phyloP scores from a whole-genome alignment of 2,113 vertebrate genomes.

The Nanger granti region DNA sequence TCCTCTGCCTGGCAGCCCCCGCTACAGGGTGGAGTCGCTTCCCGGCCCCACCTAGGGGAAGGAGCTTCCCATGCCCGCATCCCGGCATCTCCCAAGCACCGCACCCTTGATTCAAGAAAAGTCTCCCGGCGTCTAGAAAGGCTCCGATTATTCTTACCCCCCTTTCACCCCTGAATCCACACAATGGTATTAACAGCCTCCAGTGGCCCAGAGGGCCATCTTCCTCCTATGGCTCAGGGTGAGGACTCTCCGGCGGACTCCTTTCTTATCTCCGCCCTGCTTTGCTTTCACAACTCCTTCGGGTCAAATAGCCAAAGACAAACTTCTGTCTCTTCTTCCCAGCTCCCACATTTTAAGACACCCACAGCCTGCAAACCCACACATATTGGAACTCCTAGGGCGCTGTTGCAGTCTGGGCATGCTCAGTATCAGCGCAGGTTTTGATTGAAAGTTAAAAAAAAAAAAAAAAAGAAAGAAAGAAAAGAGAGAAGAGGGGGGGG shows the following conservation, averaged over 20 bases:
- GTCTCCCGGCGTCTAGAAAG: not conserved
- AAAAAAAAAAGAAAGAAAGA: not conserved
- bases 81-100: not conserved
- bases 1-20: not conserved
- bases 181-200: not conserved
- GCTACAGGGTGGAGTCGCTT: slow-evolving; percentile 55
- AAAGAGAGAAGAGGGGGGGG: not conserved
- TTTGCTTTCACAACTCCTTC: slow-evolving; percentile 38
- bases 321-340: slow-evolving; percentile 62
- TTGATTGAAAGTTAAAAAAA: slow-evolving; percentile 64
- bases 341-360: not conserved
- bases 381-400: slow-evolving; percentile 46
- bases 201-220: not conserved
- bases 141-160: not conserved
- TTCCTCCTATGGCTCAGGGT: not conserved
- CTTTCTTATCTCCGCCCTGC: not conserved
- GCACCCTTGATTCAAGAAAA: not conserved
- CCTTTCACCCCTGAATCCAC: not conserved
- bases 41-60: slow-evolving; percentile 44
- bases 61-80: not conserved
- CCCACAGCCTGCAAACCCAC: not conserved
- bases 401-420: slow-evolving; percentile 63
- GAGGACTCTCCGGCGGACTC: not conserved
- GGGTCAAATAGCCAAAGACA: slow-evolving; percentile 60
- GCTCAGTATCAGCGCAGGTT: slow-evolving; percentile 67